Base-by-base conservation (phyloP, 2,888 invertebrate genomes). In the Ptychoptera albimana region DNA sequence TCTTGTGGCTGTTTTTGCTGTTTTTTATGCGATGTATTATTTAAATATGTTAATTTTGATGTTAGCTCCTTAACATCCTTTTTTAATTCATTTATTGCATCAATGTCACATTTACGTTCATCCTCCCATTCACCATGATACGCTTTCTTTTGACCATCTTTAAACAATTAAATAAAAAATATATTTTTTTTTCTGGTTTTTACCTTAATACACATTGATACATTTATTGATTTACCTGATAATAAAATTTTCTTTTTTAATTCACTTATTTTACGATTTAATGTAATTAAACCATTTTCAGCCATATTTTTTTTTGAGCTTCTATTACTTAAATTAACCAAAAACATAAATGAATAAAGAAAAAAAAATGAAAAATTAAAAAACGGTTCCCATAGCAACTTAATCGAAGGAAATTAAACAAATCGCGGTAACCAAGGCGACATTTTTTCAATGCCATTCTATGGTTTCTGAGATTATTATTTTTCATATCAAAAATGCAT, bases 91-190 rank as follows among this genome's bases (percentile, higher is more conserved):
- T 72, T 61, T 49, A 87, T 81, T 45, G 77, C 74, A 45, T 83
- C 81, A 46, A 71, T 69, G 58, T 83, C 82, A 49, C 75, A 73
- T 53, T 77, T 77, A 51, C 77, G 78, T 56, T 81, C 82, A 6
- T 77, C 74, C 55, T 84, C 82, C 60, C 79, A 81, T 59, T 85
- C 83, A 60, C 86, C 86, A 53, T 77, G 82, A 48, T 82, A 74
- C 0, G 87, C 86, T 55, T 84, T 85, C 53, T 86, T 74, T 66
- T 86, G 86, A 9, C 87, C 86, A 75, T 87, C 87, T 85, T 55
- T 5, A 59, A 60, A 46, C 46, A 46, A 47, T 44, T 47, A 37
- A 35, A 47, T 41, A 31, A 38, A n/a, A 41, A 43, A 31, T 23
- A 29, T 37, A 43, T 45, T 44, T 50, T 46, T 48, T 7, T 39